Evolutionary conservation across 2,113 vertebrate genomes (phyloP), one percentile per base, ranked within the genome.

Genomic region (Eulacestoma nigropectus): DNA sequence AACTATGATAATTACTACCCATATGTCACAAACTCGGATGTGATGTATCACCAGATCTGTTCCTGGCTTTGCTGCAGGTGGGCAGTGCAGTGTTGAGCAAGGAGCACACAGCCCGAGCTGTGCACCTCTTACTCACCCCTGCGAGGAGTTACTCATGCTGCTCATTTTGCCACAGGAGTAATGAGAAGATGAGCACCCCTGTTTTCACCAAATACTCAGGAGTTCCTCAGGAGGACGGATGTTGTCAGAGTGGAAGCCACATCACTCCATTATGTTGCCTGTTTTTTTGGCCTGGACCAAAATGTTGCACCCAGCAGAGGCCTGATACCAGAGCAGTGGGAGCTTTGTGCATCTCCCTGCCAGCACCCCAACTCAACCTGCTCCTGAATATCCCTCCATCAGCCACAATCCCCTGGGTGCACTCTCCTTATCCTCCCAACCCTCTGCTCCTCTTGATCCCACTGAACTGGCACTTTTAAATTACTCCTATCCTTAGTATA

Each of bases 1-100:
- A 92, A 95, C 88, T 75, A 62, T 2, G 1, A 3, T 92, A 76
- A 95, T 96, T 80, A 65, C 37, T 42, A 85, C 23, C 60, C 12
- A 13, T n/a, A 78, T 76, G 70, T 92, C 84, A 85, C 62, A 53
- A 73, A 86, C 22, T 93, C 15, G 1, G 84, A 63, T 90, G 84
- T 47, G 82, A 41, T 46, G 39, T 67, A 90, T 93, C 72, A 67
- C 42, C 59, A 55, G 72, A 6, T 70, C 65, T 47, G 44, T 20
- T 59, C 27, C 76, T 74, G 73, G 44, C 79, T 81, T 72, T 64
- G 89, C 84, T 89, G 76, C 12, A 32, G 68, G 39, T 44, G 60
- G 80, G 73, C 93, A 89, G 62, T 25, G 46, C 3, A 8, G 62
- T 2, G 57, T 62, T 93, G 82, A 94, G 50, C 79, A 85, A 80